phyloP scores from a whole-genome alignment of 1,140 invertebrate genomes.

The Euglossa dilemma region DNA sequence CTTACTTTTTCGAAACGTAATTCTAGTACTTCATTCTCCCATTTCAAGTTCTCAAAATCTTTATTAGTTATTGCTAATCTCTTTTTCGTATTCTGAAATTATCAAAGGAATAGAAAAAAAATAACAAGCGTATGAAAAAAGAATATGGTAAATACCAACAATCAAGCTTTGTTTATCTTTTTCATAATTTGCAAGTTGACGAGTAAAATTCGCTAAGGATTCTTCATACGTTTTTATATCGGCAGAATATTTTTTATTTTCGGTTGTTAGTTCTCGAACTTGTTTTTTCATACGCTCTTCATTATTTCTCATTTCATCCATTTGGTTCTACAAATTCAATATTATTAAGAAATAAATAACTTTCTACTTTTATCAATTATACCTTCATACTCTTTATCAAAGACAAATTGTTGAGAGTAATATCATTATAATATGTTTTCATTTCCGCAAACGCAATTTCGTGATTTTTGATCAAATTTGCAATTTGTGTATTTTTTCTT shows the following conservation, averaged over 20 bases:
- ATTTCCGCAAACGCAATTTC: slow-evolving; percentile 93
- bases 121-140: background rate
- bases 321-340: slow-evolving; percentile 86
- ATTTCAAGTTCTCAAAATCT: slow-evolving; percentile 89
- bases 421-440: slow-evolving; percentile 97
- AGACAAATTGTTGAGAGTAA: slow-evolving; percentile 94
- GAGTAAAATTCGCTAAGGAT: slow-evolving; percentile 87
- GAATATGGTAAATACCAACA: slow-evolving; percentile 65
- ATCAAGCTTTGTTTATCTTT: slow-evolving; percentile 87
- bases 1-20: slow-evolving; percentile 89
- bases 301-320: slow-evolving; percentile 91
- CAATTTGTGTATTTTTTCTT: slow-evolving; percentile 93
- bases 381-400: slow-evolving; percentile 91
- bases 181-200: slow-evolving; percentile 90
- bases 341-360: background rate
- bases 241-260: slow-evolving; percentile 88
- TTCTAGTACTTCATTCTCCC: slow-evolving; percentile 89
- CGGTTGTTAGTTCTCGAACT: slow-evolving; percentile 85
- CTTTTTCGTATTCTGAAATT: slow-evolving; percentile 86
- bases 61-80: slow-evolving; percentile 82
- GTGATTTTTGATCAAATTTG: slow-evolving; percentile 91
- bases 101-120: slow-evolving; percentile 24
- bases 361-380: slow-evolving; percentile 38
- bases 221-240: slow-evolving; percentile 88
- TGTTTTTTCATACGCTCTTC: slow-evolving; percentile 90